Base-by-base conservation (phyloP, 2,888 invertebrate genomes). In the Pandemis corylana region DNA sequence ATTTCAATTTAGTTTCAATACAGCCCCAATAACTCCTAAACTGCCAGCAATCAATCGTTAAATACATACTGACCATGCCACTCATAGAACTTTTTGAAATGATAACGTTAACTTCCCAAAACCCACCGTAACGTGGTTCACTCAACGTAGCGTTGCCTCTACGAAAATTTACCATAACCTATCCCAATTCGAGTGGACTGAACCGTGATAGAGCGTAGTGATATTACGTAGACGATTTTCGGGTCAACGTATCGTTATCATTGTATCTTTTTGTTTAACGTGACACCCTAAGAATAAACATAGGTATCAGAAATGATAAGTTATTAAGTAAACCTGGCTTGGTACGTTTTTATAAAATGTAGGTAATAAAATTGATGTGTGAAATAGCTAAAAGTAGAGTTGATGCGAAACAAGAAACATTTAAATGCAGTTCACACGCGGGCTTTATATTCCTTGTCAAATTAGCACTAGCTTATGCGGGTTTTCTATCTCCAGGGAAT, bases 191-290 rank as follows among this genome's bases (percentile, higher is more conserved):
- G 9, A 5, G 13, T n/a, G n/a, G n/a, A 5, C 6, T 44, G 44
- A 15, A 9, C n/a, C 41, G 61, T 36, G 61, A 12, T 62, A 62
- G 20, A 20, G 10, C 42, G 42, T 15, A 28, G n/a, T 41, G 41
- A 15, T 53, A 65, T 49, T n/a, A 65, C n/a, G 41, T 67, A 53
- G 53, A 67, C 53, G 2, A 51, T 62, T 42, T 62, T 41, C 66
- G 67, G 67, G 67, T 67, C 67, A 67, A 53, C 53, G 67, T 7
- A 15, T 53, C n/a, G 9, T 67, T 67, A 67, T 67, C 67, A 67
- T n/a, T 2, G 7, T 62, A 42, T 36, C 62, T 2, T n/a, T 51
- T 66, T 67, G 67, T 67, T 67, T 53, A 41, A 56, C n/a, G n/a
- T 67, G 53, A 67, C 62, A 42, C 51, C 67, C 53, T 7, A 49